Evolutionary conservation across 2,797 vertebrate genomes (phyloP), one percentile per base, ranked within the genome.

Genomic region (Apodemus agrarius): DNA sequence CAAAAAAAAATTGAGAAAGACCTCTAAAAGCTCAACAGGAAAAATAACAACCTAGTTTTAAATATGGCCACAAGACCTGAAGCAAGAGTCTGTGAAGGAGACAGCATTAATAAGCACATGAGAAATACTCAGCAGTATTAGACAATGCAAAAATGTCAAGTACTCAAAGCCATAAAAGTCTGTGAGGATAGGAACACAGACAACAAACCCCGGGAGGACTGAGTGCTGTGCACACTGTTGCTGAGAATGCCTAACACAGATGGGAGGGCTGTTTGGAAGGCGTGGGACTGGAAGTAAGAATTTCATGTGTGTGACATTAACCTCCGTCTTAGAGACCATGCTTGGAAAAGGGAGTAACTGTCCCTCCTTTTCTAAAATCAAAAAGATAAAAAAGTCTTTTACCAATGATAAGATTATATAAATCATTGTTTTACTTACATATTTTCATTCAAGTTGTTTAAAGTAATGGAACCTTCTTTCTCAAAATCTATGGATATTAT

Each of bases 1-100:
- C 79, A 72, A 96, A 93, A 72, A 96, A 93, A 21, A 89, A 93
- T 8, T 37, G 65, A 88, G 24, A 0, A 88, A 84, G 46, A 26
- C 69, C 29, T 46, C 65, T 87, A 26, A 87, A 93, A 76, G 29
- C 37, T 82, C 74, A 80, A 54, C 65, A 78, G 91, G 59, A 76
- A 29, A n/a, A 43, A 29, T 63, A 93, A 49, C 12, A 80, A 82
- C 72, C 11, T 24, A 69, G 40, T 34, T 74, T 65, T 49, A 84
- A 87, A 76, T 79, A 63, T n/a, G 26, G 19, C 57, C 52, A 76
- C 76, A 21, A 85, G 13, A 69, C 57, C 34, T 85, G 63, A 82
- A 89, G 12, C 37, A 1, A 90, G 17, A 83, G 22, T 94, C 79
- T 80, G 43, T 63, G 16, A 78, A 90, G 72, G 12, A 49, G 31